A percentile compares a stretch with the other conserved stretches of the same genome.
Evolutionary conservation across 2,888 invertebrate species (phyloP).

Genomic region (Patella caerulea): DNA sequence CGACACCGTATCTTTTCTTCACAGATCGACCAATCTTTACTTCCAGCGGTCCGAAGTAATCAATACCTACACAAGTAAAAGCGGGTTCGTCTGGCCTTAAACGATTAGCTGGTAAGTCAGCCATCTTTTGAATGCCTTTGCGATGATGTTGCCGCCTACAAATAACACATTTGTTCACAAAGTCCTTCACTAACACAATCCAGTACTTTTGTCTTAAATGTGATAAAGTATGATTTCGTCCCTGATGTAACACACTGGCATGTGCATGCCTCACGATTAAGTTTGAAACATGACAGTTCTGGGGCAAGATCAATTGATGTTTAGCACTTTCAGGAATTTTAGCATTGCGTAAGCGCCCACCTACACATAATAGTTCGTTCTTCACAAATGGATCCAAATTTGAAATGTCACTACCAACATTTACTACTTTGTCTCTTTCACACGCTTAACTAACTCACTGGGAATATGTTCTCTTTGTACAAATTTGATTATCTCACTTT

Average conservation of each 20-base stretch:
- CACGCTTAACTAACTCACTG: no score
- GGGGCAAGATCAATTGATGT: conserved; percentile 18
- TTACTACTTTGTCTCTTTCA: neutral
- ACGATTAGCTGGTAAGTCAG: neutral
- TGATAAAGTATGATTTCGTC: neutral
- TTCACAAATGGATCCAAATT: neutral
- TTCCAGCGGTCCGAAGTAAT: conserved; percentile 31
- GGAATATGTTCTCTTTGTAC: neutral
- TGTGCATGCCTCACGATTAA: conserved; percentile 8
- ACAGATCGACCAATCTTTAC: no score
- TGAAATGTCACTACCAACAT: neutral
- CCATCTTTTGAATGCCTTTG: neutral
- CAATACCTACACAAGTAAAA: conserved; percentile 29
- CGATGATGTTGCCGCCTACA: no score
- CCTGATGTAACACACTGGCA: conserved; percentile 10
- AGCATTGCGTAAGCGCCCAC: conserved; percentile 2
- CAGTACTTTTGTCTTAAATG: conserved; percentile 17
- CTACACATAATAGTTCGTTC: conserved; percentile 8
- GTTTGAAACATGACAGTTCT: conserved; percentile 13
- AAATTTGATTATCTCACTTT: neutral
- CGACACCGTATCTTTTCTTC: no score
- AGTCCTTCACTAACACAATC: conserved; percentile 8
- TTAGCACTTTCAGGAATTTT: neutral
- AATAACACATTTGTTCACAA: neutral
- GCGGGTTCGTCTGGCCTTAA: conserved; percentile 7